These are phyloP conservation scores for Zaprionus ghesquierei DNA, from an alignment of 1,140 invertebrate species.

Conservation along the genomic window DNA sequence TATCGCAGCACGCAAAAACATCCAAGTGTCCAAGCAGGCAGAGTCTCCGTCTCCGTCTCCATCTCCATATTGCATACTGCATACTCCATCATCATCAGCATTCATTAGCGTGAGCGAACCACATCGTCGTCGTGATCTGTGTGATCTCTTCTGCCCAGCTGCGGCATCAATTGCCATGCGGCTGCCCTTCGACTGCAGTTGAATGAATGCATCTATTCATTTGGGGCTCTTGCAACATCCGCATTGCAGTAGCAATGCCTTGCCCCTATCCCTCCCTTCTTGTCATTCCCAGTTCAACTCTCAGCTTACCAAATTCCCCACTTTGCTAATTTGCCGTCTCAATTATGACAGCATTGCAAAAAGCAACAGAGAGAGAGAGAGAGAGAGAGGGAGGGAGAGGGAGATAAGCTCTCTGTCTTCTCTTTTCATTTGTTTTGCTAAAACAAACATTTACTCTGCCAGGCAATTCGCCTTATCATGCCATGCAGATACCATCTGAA, in stretches of 20 bases:
- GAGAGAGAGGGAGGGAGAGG: not conserved
- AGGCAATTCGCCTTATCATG: not conserved
- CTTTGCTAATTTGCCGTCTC: conserved; percentile 41
- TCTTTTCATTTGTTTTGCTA: not conserved
- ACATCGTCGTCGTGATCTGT: conserved; percentile 62
- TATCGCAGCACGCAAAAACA: conserved; percentile 77
- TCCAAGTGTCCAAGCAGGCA: conserved; percentile 26
- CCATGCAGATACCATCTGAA: not conserved
- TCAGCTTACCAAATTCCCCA: conserved; percentile 20
- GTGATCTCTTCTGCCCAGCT: conserved; percentile 50
- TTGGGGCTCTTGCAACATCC: conserved; percentile 31
- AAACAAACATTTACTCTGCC: not conserved
- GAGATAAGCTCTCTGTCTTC: not conserved
- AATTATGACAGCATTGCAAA: conserved; percentile 43
- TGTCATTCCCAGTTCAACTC: no score
- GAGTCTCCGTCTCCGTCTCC: not conserved
- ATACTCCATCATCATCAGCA: conserved; percentile 71
- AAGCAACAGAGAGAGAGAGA: not conserved
- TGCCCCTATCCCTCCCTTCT: not conserved
- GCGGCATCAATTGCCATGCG: conserved; percentile 37
- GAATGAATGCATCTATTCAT: conserved; percentile 56
- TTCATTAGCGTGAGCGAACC: conserved; percentile 77
- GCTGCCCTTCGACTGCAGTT: conserved; percentile 33
- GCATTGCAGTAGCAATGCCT: conserved; percentile 12
- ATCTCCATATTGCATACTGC: conserved; percentile 17